Evolutionary conservation across 2,888 invertebrate genomes (phyloP), one percentile per base, ranked within the genome.

Genomic region (Tetragonisca angustula): DNA sequence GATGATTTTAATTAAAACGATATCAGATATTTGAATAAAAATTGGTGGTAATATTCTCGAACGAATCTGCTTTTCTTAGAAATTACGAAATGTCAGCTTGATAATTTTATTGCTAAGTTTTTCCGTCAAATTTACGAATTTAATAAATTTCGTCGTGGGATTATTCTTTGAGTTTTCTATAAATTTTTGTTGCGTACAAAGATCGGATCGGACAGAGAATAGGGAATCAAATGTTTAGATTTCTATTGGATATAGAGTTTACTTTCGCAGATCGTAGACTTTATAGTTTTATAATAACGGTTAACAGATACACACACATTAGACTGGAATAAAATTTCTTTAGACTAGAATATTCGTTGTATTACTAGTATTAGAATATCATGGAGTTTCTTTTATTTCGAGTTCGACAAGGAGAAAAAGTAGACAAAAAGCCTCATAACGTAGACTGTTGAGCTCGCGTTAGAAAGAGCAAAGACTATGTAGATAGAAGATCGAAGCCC

Each of bases 401-500:
- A 43, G 11, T 2, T 11, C 43, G 43, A 43, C 2, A 43, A 9
- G 43, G 2, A 2, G 9, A 2, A 43, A 43, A 43, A 43, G 9
- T 43, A 43, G 9, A 43, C 9, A 43, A 43, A 43, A 11, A 43
- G 56, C 15, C 2, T 24, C 56, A 21, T 1, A 15, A 15, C 5
- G 56, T 56, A 56, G 5, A 59, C n/a, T 59, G n/a, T 59, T 15
- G 73, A 83, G 54, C 32, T 71, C 59, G 83, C 67, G 81, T 86
- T 64, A 62, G 79, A 82, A 85, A 81, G 81, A 78, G 68, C 59
- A 64, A 87, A 76, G 74, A 52, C 75, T 74, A 76, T 75, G 50
- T 64, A 81, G 67, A 76, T 73, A 59, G 56, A 24, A 59, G 56
- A 15, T 59, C 69, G 79, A 70, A 83, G 74, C 69, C 84, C 74